phyloP scores from a whole-genome alignment of 2,113 vertebrate species.

The Sprattus sprattus region DNA sequence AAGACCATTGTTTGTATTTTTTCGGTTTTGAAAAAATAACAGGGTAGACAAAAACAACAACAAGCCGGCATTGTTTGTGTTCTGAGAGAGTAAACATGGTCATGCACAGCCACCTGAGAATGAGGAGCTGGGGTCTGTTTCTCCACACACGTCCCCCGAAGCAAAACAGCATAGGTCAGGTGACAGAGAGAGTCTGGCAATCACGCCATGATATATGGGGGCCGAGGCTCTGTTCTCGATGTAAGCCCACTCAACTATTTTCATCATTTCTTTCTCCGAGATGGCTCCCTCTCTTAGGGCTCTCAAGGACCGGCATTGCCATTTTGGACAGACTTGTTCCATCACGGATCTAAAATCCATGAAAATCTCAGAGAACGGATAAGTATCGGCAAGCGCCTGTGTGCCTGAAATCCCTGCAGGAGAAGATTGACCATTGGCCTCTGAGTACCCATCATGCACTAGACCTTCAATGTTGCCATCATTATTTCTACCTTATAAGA shows the following conservation, averaged over 20 bases:
- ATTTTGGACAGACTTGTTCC: neutral
- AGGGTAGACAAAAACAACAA: constrained; percentile 55
- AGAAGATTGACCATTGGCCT: neutral
- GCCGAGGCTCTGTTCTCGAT: neutral
- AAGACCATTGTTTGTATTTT: constrained; percentile 64
- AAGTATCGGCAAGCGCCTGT: neutral
- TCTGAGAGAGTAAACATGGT: neutral
- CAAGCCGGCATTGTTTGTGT: constrained; percentile 48
- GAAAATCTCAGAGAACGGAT: neutral
- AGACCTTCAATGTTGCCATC: neutral
- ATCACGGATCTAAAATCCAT: neutral
- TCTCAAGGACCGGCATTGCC: neutral
- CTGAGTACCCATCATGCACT: neutral
- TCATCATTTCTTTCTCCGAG: neutral
- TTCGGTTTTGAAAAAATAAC: constrained; percentile 38
- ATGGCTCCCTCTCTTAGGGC: neutral
- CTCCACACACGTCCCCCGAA: neutral
- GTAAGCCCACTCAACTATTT: neutral
- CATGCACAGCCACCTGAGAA: neutral
- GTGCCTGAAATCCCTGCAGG: neutral
- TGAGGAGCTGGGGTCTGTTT: neutral
- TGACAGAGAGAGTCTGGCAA: neutral
- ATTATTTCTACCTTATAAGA: neutral
- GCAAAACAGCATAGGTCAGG: neutral
- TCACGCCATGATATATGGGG: neutral